These are phyloP conservation scores for Polyergus mexicanus DNA, from an alignment of 1,140 invertebrate species.

Conservation along the genomic window DNA sequence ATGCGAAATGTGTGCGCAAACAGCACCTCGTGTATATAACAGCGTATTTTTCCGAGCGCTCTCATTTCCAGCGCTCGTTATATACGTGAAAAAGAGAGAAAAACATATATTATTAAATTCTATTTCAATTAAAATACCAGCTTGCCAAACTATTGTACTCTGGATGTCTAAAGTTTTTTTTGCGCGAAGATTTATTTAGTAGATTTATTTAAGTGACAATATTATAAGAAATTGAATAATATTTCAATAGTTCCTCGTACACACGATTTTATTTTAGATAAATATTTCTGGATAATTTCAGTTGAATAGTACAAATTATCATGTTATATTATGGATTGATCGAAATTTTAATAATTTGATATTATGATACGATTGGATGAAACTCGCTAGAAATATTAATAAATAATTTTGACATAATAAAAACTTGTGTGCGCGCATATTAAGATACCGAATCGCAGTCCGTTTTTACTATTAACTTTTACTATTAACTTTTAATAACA, in stretches of 20 bases:
- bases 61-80: neutral
- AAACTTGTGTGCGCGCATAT: neutral
- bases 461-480: no score
- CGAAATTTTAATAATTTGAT: neutral
- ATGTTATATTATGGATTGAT: neutral
- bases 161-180: neutral
- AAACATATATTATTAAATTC: neutral
- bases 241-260: neutral
- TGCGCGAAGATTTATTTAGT: neutral
- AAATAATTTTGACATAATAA: constrained; percentile 2
- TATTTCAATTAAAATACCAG: constrained; percentile 9
- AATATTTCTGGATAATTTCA: neutral
- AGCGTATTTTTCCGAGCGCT: constrained; percentile 8
- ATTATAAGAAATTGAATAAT: neutral
- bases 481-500: neutral
- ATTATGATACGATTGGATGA: neutral
- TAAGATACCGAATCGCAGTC: neutral
- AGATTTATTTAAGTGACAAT: neutral
- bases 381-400: neutral
- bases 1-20: constrained; percentile 10
- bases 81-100: neutral
- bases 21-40: neutral
- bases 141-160: neutral
- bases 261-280: neutral
- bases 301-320: neutral